Conservation (phyloP, 1,140 invertebrate genomes). For the Psilanteris sp. region DNA sequence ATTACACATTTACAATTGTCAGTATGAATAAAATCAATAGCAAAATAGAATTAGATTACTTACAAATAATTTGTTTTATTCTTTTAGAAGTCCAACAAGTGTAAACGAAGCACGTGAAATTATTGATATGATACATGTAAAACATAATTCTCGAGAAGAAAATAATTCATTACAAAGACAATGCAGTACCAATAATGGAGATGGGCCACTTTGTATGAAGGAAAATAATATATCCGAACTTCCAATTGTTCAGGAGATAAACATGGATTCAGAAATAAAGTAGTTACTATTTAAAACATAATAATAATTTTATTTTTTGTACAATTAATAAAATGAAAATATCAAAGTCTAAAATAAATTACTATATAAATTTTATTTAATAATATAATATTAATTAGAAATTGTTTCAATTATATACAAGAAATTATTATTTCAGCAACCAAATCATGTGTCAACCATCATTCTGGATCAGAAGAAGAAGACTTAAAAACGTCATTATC, state of each 20-base stretch:
- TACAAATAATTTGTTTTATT: no score
- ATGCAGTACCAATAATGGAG: constrained; percentile 58
- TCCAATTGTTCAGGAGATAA: constrained; percentile 36
- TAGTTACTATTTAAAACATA: no score
- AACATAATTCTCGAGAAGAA: constrained; percentile 71
- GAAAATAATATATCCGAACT: constrained; percentile 61
- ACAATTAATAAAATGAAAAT: no score
- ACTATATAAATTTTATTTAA: no score
- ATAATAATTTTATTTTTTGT: not conserved
- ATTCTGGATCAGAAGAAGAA: not conserved
- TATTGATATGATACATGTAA: constrained; percentile 69
- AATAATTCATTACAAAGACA: constrained; percentile 69
- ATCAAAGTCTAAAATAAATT: no score
- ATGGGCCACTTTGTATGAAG: constrained; percentile 45
- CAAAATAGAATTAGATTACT: no score
- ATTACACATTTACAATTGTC: no score
- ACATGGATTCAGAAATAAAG: constrained; percentile 51
- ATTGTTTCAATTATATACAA: no score
- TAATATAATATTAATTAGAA: no score
- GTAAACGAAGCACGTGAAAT: constrained; percentile 70
- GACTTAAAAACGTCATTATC: constrained; percentile 2
- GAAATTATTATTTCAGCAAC: constrained; percentile 3
- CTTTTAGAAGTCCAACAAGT: constrained; percentile 68
- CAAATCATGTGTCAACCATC: not conserved
- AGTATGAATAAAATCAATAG: no score